Conservation (phyloP, 2,888 invertebrate genomes). For the Epicampocera succincta region DNA sequence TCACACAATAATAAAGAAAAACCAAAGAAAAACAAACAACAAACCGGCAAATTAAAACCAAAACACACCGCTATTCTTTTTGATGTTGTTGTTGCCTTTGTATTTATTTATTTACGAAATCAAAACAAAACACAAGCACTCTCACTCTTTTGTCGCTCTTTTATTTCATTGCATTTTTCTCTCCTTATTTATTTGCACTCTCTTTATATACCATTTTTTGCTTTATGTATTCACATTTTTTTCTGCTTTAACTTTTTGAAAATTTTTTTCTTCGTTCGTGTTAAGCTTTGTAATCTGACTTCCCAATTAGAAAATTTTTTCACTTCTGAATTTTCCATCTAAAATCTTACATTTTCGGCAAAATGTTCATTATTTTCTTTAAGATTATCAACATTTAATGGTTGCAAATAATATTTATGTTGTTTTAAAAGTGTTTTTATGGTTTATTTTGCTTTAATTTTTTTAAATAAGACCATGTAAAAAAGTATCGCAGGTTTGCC, state of each 20-base stretch:
- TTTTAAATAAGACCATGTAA: constrained; percentile 40
- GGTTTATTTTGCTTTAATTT: constrained; percentile 61
- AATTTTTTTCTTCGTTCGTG: constrained; percentile 58
- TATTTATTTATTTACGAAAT: constrained; percentile 64
- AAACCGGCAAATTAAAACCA: constrained; percentile 57
- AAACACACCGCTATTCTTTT: constrained; percentile 40
- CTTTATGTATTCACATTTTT: constrained; percentile 64
- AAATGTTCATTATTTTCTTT: constrained; percentile 33
- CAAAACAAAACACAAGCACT: constrained; percentile 66
- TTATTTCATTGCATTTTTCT: constrained; percentile 54
- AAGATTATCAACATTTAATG: constrained; percentile 8
- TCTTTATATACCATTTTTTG: constrained; percentile 66
- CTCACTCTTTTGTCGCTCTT: constrained; percentile 50
- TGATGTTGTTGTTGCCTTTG: constrained; percentile 38
- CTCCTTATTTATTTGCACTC: constrained; percentile 62
- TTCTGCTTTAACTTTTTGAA: constrained; percentile 53
- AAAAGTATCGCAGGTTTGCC: constrained; percentile 49
- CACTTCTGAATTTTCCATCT: constrained; percentile 64
- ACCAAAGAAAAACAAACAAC: constrained; percentile 51
- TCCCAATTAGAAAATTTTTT: constrained; percentile 69
- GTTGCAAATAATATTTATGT: constrained; percentile 32
- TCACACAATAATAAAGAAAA: constrained; percentile 39
- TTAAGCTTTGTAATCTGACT: constrained; percentile 69
- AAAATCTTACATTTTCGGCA: constrained; percentile 61
- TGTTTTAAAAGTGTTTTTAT: constrained; percentile 60